These are phyloP conservation scores for Aegotheles bennettii DNA, from an alignment of 2,113 vertebrate species.

Conservation along the genomic window DNA sequence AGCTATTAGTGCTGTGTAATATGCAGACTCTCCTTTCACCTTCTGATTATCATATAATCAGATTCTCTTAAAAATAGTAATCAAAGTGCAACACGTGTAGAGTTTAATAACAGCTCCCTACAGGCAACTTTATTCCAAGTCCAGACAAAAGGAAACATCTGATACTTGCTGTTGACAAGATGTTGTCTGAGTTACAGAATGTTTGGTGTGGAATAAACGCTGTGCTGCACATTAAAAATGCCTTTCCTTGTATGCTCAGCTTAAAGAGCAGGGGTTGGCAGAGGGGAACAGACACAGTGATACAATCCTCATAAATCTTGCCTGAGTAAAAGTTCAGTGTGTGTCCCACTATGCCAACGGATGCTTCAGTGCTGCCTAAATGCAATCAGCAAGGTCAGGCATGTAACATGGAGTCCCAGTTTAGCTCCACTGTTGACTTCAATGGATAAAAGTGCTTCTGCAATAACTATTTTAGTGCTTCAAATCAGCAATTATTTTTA, in stretches of 20 bases:
- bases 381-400: neutral
- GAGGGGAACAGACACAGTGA: neutral
- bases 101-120: constrained; percentile 40
- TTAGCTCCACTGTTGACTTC: neutral
- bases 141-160: constrained; percentile 53
- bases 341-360: neutral
- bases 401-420: neutral
- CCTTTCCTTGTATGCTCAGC: neutral
- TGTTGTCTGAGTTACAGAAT: constrained; percentile 14
- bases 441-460: neutral
- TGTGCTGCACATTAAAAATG: neutral
- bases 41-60: neutral
- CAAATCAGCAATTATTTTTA: neutral
- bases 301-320: neutral
- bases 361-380: neutral
- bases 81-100: constrained; percentile 38
- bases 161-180: constrained; percentile 34
- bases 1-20: neutral
- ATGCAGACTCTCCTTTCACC: neutral
- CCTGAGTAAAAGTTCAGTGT: fast-evolving
- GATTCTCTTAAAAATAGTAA: constrained; percentile 43
- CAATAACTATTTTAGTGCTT: neutral
- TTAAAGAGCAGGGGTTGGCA: fast-evolving
- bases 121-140: constrained; percentile 47
- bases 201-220: neutral